Percentiles rank a stretch among this genome's conserved stretches.
These are phyloP conservation scores for Tricholauxania praeusta DNA, from an alignment of 2,888 invertebrate genomes.

Conservation along the genomic window DNA sequence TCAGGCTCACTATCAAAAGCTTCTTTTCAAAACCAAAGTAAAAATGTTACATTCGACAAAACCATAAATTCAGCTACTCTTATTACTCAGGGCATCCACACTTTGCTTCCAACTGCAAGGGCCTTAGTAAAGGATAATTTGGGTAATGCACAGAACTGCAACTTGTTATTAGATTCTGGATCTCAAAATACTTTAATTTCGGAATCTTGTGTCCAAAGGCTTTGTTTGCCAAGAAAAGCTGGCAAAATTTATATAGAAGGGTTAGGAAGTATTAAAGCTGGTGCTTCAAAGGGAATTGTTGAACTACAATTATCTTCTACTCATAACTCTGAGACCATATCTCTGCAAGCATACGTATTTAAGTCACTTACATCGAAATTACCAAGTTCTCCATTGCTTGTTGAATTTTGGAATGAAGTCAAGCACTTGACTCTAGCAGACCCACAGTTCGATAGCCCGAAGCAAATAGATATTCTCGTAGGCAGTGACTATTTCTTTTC, in stretches of 20 bases:
- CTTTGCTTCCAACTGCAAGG: too few relatives aligned
- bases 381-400: conserved; percentile 18
- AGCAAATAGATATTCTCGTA: conserved; percentile 31
- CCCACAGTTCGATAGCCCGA: conserved; percentile 27
- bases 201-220: too few relatives aligned
- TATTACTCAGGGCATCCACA: too few relatives aligned
- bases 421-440: conserved; percentile 32
- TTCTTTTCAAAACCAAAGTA: too few relatives aligned
- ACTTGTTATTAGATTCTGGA: too few relatives aligned
- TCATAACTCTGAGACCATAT: conserved; percentile 6
- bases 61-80: too few relatives aligned
- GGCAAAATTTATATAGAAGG: background rate
- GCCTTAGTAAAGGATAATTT: too few relatives aligned
- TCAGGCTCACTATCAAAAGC: too few relatives aligned
- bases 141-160: too few relatives aligned
- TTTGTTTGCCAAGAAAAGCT: too few relatives aligned
- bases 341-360: conserved; percentile 2
- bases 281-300: conserved; percentile 20
- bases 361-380: conserved; percentile 19
- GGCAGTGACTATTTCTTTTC: conserved; percentile 33
- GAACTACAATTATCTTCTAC: background rate
- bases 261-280: conserved; percentile 22
- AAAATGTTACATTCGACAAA: too few relatives aligned
- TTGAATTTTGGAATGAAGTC: conserved; percentile 33
- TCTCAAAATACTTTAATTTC: too few relatives aligned